Evolutionary conservation across 1,140 invertebrate genomes (phyloP), one percentile per base, ranked within the genome.

Genomic region (Bombus affinis): DNA sequence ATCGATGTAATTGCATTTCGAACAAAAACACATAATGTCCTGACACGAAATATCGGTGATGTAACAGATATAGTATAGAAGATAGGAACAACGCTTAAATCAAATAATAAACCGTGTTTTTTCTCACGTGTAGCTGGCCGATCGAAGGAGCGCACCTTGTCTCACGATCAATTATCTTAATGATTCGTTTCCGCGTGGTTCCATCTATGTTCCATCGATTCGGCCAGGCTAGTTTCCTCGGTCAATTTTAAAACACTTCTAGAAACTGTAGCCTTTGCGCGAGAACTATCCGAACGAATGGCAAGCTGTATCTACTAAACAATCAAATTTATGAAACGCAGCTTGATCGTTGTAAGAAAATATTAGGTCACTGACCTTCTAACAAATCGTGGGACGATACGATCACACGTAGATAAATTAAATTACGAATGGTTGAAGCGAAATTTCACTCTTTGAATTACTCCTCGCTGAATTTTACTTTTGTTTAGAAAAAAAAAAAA

Each of bases 121-220:
- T 47, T 47, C 83, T 39, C 75, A 47, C 53, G 66, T 32, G 25
- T 47, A 74, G n/a, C 35, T 65, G 1, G 8, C 37, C 13, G 32
- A 47, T 37, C 68, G 71, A 85, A 85, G 71, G 42, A 74, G 68
- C 35, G 42, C n/a, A 28, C 39, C 28, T 81, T 68, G 81, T 85
- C 57, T 44, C 47, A 57, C 77, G 39, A 81, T 80, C 76, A 57
- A 73, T 85, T 85, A 80, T 74, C 78, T 68, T 85, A 85, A 85
- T 53, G 78, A 85, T 74, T 37, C 12, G 59, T 65, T 85, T 85
- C 83, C 83, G 78, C 44, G 37, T 57, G 35, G 57, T 57, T 74
- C 83, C 71, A 81, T 71, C 71, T 53, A 85, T 70, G 68, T 35
- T 42, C 28, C 2, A 18, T n/a, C 65, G 66, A 72, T 71, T 66